These are phyloP conservation scores for Drosophila meridiana DNA, from an alignment of 2,888 invertebrate species.

Conservation along the genomic window DNA sequence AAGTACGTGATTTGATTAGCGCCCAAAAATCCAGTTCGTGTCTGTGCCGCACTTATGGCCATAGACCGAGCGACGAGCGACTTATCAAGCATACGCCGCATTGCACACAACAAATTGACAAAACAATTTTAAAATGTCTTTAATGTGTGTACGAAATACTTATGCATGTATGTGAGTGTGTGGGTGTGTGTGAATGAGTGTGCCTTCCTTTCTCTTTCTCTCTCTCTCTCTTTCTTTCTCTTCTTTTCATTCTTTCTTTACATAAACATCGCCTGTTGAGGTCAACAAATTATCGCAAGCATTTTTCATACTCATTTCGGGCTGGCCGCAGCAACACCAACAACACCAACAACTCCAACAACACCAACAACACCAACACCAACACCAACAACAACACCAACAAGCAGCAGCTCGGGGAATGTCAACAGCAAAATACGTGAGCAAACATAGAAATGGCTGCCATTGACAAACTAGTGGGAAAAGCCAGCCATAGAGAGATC, in stretches of 20 bases:
- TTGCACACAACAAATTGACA: conserved; percentile 43
- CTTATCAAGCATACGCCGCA: conserved; percentile 66
- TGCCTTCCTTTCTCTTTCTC: not conserved
- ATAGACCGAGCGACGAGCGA: conserved; percentile 25
- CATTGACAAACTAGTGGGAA: conserved; percentile 70
- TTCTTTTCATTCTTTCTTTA: not conserved
- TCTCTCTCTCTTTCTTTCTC: conserved; percentile 1
- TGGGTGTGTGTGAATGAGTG: not conserved
- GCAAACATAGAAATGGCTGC: conserved; percentile 80
- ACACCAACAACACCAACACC: rapidly evolving
- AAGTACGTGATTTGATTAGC: conserved; percentile 81
- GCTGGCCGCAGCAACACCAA: conserved; percentile 24
- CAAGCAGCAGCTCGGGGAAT: conserved; percentile 51
- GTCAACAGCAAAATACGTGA: conserved; percentile 80
- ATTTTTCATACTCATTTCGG: conserved; percentile 70
- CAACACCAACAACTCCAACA: conserved; percentile 3
- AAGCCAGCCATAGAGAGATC: conserved; percentile 20
- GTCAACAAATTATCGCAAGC: conserved; percentile 73
- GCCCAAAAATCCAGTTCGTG: conserved; percentile 64
- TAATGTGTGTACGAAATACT: conserved; percentile 13
- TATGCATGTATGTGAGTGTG: not conserved
- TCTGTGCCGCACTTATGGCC: conserved; percentile 42
- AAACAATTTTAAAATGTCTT: conserved; percentile 44
- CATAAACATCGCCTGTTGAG: conserved; percentile 67
- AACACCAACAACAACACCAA: not conserved